Evolutionary conservation across 2,888 invertebrate species (phyloP), one percentile per base, ranked within the genome.

Genomic region (Sphaerophoria taeniata): DNA sequence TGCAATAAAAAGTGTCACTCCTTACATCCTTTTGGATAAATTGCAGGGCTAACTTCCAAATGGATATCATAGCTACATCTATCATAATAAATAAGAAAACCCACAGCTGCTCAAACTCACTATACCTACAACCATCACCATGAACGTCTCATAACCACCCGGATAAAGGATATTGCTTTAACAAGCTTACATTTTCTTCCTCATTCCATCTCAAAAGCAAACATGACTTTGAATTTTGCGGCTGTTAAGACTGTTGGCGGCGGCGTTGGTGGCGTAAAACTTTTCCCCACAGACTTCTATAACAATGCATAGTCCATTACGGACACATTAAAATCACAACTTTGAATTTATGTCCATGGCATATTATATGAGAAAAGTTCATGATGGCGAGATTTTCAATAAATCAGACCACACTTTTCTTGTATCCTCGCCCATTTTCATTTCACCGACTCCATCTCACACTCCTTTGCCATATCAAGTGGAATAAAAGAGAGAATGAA

Each of bases 281-380:
- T 67, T 67, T 53, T 51, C 6, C 24, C 51, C 58, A 16, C 9
- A 31, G 31, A 53, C 51, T 14, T 14, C 0, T 45, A 47, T 39
- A 31, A 39, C 53, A 67, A 67, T 49, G 49, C 65, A 65, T 67
- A 53, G 67, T 53, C 53, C 67, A 67, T 67, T 67, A 67, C 67
- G n/a, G 74, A 71, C 47, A 74, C 79, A 79, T 84, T 84, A 71
- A 84, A 84, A 78, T 70, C 58, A 65, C 53, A 65, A 65, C 65
- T 60, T 63, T 60, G 33, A 49, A 53, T 63, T 45, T 61, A 60
- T 63, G 43, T 45, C 73, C 39, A 53, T 53, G 39, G 69, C 31
- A 33, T 58, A 70, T 51, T 79, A 36, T 60, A 43, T 53, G 69
- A 70, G 51, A 39, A 67, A 75, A 61, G 43, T 67, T 61, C 71